A percentile compares a stretch with the other conserved stretches of the same genome.
phyloP scores from a whole-genome alignment of 1,140 invertebrate species.

The Branchinecta lindahli region DNA sequence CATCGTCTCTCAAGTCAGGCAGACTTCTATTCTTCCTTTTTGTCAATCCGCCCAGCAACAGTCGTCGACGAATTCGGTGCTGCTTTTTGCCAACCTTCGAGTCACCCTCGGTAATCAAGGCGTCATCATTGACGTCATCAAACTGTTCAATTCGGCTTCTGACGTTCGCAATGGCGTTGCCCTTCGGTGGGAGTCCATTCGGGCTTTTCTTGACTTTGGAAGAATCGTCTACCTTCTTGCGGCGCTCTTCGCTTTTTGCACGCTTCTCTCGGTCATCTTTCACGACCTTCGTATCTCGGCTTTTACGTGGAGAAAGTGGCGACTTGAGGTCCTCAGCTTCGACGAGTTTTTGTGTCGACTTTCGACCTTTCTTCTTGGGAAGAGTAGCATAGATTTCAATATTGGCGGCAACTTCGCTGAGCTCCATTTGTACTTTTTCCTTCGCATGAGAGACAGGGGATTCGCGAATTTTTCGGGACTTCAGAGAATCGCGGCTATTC shows the following conservation, averaged over 20 bases:
- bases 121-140: constrained; percentile 35
- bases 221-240: constrained; percentile 39
- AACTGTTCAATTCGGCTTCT: constrained; percentile 5
- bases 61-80: constrained; percentile 70
- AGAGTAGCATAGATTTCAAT: constrained; percentile 82
- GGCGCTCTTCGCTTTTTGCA: constrained; percentile 62
- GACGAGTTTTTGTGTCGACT: constrained; percentile 37
- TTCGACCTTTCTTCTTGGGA: constrained; percentile 62
- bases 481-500: constrained; percentile 46
- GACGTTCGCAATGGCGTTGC: not conserved
- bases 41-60: constrained; percentile 75
- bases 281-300: constrained; percentile 9
- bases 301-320: constrained; percentile 12
- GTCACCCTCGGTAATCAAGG: constrained; percentile 17
- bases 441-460: constrained; percentile 28
- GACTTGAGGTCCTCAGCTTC: constrained; percentile 43
- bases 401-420: constrained; percentile 47
- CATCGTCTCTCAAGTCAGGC: constrained; percentile 63
- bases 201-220: constrained; percentile 22
- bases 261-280: constrained; percentile 34
- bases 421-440: constrained; percentile 35
- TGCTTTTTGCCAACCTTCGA: constrained; percentile 52
- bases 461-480: constrained; percentile 39
- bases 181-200: constrained; percentile 5
- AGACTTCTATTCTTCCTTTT: constrained; percentile 73